Percentiles rank a stretch among this genome's conserved stretches.
Evolutionary conservation across 2,113 vertebrate genomes (phyloP).

Genomic region (Strix aluco): DNA sequence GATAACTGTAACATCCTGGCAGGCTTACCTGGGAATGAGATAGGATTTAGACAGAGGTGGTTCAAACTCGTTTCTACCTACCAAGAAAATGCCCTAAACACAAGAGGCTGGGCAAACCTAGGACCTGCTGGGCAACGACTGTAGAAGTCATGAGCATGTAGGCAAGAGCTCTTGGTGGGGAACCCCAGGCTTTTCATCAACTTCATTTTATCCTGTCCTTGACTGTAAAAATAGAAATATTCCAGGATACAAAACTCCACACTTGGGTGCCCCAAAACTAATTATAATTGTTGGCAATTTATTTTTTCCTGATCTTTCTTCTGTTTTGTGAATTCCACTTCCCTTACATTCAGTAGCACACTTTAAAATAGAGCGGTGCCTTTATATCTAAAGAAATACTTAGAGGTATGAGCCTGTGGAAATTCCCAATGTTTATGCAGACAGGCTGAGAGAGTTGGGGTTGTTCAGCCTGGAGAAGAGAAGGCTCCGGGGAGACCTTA

Average conservation of each 20-base stretch:
- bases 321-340: background rate
- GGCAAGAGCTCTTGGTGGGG: background rate
- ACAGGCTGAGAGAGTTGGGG: too few relatives aligned
- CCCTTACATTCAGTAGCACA: background rate
- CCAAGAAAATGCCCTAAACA: background rate
- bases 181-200: background rate
- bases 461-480: too few relatives aligned
- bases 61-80: background rate
- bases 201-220: background rate
- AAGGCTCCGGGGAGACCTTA: too few relatives aligned
- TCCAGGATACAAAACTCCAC: accelerated
- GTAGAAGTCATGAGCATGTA: background rate
- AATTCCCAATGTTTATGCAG: background rate
- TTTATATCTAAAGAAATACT: background rate
- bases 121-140: background rate
- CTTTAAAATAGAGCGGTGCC: background rate
- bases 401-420: background rate
- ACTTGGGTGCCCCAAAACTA: background rate
- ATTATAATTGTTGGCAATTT: background rate
- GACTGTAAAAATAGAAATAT: background rate
- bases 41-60: background rate
- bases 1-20: background rate
- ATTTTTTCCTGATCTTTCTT: background rate
- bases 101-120: background rate
- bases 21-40: background rate